Evolutionary conservation across 2,888 invertebrate genomes (phyloP).

Genomic region (Ichneumon xanthorius): DNA sequence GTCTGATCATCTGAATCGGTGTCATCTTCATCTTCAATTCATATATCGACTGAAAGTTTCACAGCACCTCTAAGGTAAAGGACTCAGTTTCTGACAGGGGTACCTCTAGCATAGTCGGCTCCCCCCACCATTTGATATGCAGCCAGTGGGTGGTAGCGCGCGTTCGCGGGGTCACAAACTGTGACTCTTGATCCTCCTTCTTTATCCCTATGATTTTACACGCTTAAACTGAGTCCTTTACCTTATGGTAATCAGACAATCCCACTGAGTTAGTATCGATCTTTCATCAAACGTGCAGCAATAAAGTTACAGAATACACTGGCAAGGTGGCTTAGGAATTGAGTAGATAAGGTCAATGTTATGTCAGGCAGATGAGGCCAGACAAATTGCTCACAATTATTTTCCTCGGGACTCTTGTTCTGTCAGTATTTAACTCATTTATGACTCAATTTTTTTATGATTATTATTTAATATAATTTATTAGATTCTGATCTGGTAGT

Average conservation of each 20-base stretch:
- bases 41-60: neutral
- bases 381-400: neutral
- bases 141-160: too few relatives aligned
- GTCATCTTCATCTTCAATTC: neutral
- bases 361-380: neutral
- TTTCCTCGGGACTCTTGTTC: neutral
- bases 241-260: neutral
- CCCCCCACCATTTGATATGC: too few relatives aligned
- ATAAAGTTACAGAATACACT: neutral
- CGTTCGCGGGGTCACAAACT: too few relatives aligned
- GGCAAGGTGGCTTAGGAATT: neutral
- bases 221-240: too few relatives aligned
- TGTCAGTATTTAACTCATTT: too few relatives aligned
- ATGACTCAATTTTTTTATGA: neutral
- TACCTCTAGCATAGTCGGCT: too few relatives aligned
- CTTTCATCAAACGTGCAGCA: neutral
- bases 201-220: too few relatives aligned
- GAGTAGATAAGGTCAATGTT: neutral
- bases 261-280: too few relatives aligned
- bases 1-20: neutral
- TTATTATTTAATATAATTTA: neutral
- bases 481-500: too few relatives aligned
- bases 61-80: neutral
- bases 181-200: too few relatives aligned
- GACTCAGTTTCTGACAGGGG: too few relatives aligned